A percentile compares a stretch with the other conserved stretches of the same genome.
Evolutionary conservation across 92 coral and sea anemone genomes (phyloP).

Genomic region (Umimayanthus chanpuru): DNA sequence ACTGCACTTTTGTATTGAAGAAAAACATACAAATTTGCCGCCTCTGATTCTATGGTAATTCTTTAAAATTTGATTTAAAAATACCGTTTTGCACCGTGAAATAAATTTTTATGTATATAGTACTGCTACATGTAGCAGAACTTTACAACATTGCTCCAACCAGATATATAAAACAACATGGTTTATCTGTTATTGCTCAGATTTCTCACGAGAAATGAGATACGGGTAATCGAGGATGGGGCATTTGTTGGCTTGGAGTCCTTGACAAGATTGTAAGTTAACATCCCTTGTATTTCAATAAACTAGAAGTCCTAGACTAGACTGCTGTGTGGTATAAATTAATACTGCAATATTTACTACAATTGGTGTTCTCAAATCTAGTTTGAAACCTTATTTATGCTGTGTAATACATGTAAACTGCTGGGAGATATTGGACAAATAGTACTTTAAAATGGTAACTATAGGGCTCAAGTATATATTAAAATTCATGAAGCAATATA

Average conservation of each 20-base stretch:
- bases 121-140: not conserved
- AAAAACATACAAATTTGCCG: not conserved
- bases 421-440: not conserved
- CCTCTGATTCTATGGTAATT: not conserved
- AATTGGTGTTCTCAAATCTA: too few relatives aligned
- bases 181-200: constrained; percentile 26
- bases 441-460: too few relatives aligned
- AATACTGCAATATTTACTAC: too few relatives aligned
- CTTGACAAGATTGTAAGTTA: constrained; percentile 33
- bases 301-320: too few relatives aligned
- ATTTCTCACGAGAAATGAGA: constrained; percentile 45
- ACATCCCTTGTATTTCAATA: not conserved
- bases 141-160: not conserved
- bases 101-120: not conserved
- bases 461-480: not conserved
- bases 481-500: not conserved
- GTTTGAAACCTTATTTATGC: not conserved
- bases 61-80: too few relatives aligned
- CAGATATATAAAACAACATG: not conserved
- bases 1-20: not conserved
- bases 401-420: not conserved
- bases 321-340: not conserved
- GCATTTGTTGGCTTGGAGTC: constrained; percentile 24
- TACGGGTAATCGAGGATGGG: constrained; percentile 28
- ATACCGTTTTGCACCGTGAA: not conserved